These are phyloP conservation scores for Neomonachus schauinslandi DNA, from an alignment of 2,113 vertebrate genomes.

Conservation along the genomic window DNA sequence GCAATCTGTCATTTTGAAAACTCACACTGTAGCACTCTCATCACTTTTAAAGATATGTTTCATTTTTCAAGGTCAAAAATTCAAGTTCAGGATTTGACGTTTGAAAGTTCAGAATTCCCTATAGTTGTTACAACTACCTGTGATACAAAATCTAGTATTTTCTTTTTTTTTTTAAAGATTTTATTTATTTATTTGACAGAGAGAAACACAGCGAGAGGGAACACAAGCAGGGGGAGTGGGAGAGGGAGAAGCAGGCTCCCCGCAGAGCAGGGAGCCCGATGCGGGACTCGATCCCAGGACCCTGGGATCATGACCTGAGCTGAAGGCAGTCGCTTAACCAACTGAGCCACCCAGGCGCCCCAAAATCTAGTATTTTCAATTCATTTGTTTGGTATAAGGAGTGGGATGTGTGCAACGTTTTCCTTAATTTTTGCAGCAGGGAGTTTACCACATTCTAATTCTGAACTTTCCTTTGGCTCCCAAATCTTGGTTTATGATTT, in stretches of 20 bases:
- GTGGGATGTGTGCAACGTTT: background rate
- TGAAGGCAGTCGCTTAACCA: no score
- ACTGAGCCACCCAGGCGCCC: no score
- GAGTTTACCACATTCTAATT: background rate
- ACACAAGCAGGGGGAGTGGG: no score
- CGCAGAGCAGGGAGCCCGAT: no score
- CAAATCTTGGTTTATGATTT: constrained; percentile 9
- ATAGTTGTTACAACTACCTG: background rate
- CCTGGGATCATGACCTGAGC: no score
- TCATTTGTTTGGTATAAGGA: background rate
- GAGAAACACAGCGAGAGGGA: no score
- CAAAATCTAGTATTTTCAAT: background rate
- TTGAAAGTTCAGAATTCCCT: constrained; percentile 16
- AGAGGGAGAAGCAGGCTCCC: no score
- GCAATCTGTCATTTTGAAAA: background rate
- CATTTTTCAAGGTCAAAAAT: constrained; percentile 47
- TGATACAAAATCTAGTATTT: background rate
- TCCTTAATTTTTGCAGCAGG: background rate
- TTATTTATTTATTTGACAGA: no score
- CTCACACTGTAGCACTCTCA: background rate
- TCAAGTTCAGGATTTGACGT: background rate
- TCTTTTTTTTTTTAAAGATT: no score
- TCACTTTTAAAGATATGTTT: background rate
- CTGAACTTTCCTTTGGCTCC: background rate
- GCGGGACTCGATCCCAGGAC: no score